Conservation (phyloP, 2,113 vertebrate species). For the Hippocampus guttulatus region DNA sequence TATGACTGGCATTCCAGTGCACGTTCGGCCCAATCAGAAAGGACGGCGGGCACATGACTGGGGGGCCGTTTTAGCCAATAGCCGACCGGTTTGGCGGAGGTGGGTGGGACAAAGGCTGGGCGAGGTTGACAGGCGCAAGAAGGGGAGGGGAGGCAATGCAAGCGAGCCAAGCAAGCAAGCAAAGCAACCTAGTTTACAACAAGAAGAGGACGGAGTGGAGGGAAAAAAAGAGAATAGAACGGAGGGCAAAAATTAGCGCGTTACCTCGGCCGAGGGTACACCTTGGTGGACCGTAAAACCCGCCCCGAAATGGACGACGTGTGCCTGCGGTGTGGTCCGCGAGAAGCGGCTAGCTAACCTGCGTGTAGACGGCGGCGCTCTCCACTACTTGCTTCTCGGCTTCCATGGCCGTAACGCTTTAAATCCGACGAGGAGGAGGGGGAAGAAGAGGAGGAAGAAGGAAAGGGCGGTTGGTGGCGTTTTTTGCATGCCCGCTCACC, state of each 20-base stretch:
- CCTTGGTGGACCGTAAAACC: slow-evolving; percentile 33
- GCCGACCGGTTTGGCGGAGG: neutral
- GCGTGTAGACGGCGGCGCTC: slow-evolving; percentile 48
- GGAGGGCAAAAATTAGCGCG: slow-evolving; percentile 12
- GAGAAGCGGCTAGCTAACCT: slow-evolving; percentile 70
- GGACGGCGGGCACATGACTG: slow-evolving; percentile 47
- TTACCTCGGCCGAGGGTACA: slow-evolving; percentile 44
- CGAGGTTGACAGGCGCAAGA: slow-evolving; percentile 74
- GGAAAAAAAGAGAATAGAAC: slow-evolving; percentile 44
- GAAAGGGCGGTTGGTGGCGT: neutral
- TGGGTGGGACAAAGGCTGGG: slow-evolving; percentile 71
- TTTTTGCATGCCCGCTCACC: neutral
- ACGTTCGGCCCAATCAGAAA: slow-evolving; percentile 57
- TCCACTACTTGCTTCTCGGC: slow-evolving; percentile 18
- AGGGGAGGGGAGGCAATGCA: slow-evolving; percentile 33
- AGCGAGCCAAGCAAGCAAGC: slow-evolving; percentile 1
- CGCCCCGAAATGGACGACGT: slow-evolving; percentile 33
- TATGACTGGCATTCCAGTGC: slow-evolving; percentile 81
- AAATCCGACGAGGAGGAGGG: slow-evolving; percentile 8
- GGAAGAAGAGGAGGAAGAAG: neutral
- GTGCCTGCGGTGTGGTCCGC: slow-evolving; percentile 45
- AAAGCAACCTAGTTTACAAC: slow-evolving; percentile 73
- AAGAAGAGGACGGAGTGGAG: slow-evolving; percentile 68
- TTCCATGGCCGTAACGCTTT: slow-evolving; percentile 11
- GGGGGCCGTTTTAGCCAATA: slow-evolving; percentile 52